Base-by-base conservation (phyloP, 2,113 vertebrate genomes). In the Actinemys pallida region DNA sequence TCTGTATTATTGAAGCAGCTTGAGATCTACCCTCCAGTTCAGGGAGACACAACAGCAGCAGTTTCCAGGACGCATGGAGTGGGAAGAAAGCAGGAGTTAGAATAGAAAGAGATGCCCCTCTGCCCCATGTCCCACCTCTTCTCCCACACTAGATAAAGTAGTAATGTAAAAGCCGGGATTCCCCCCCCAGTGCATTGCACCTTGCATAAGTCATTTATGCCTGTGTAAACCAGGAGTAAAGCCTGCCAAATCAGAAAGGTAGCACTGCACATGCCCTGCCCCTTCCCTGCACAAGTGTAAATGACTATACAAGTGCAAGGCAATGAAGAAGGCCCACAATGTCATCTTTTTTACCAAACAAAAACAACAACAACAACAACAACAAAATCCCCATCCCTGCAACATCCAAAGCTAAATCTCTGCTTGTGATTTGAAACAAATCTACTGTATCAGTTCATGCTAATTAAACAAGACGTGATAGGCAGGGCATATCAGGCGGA, bases 401-500 rank as follows among this genome's bases (percentile, higher is more conserved):
- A 53, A 25, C 83, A 94, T 84, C 59, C 83, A 87, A n/a, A 87
- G 84, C 86, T 35, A 81, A 83, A 88, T 78, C 83, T 82, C 45
- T 81, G 0, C 20, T 91, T 87, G 31, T 86, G 81, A 81, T 84
- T 92, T 84, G 56, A 81, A 88, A 92, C 79, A 88, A 94, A 79
- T 19, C 49, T 90, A 24, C 52, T 92, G 69, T 76, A 49, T 91
- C 69, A 65, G 29, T 83, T 87, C 31, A 53, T 91, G 69, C 31
- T 94, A 92, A 92, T 50, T 59, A 84, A 93, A 72, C 11, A 50
- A 92, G 86, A 91, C 82, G 81, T 79, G 90, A 92, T 76, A 91
- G 29, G 54, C n/a, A 75, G 31, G 10, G 65, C 10, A 45, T 54
- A 90, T 52, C 57, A 19, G 52, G 39, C 52, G 59, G 89, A 81